Evolutionary conservation across 2,888 invertebrate genomes (phyloP).

Genomic region (Rhaphigaster nebulosa): DNA sequence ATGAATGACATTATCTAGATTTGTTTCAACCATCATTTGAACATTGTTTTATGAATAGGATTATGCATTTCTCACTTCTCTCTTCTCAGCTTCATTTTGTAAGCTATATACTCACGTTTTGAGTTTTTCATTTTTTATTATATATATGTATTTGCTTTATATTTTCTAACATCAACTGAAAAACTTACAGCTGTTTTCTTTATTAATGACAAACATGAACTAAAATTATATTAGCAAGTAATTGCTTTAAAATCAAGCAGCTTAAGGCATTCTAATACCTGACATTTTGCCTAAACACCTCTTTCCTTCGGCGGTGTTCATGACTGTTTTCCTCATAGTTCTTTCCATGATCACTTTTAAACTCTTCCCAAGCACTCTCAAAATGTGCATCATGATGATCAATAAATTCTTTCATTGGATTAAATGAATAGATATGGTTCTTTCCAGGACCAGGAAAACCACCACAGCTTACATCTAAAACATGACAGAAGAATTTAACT

Average conservation of each 20-base stretch:
- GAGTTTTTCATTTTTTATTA: no score
- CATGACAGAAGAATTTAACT: background rate
- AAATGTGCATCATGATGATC: slow-evolving; percentile 80
- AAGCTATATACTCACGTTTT: no score
- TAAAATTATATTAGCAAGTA: background rate
- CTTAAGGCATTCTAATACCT: slow-evolving; percentile 71
- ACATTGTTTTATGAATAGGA: no score
- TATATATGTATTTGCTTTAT: no score
- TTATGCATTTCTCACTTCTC: no score
- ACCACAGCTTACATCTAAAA: slow-evolving; percentile 73
- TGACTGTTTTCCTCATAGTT: slow-evolving; percentile 74
- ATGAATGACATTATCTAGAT: no score
- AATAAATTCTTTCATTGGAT: slow-evolving; percentile 94
- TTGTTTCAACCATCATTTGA: no score
- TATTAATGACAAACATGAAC: background rate
- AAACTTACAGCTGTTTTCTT: no score
- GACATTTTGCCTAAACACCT: slow-evolving; percentile 89
- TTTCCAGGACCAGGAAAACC: slow-evolving; percentile 91
- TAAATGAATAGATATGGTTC: slow-evolving; percentile 84
- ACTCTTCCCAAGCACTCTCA: slow-evolving; percentile 81
- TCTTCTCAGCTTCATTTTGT: no score
- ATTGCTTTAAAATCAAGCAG: background rate
- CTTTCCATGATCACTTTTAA: slow-evolving; percentile 80
- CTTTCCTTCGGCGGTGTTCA: slow-evolving; percentile 80
- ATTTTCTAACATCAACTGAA: no score